phyloP scores from a whole-genome alignment of 1,140 invertebrate species.

The Eriosoma lanigerum region DNA sequence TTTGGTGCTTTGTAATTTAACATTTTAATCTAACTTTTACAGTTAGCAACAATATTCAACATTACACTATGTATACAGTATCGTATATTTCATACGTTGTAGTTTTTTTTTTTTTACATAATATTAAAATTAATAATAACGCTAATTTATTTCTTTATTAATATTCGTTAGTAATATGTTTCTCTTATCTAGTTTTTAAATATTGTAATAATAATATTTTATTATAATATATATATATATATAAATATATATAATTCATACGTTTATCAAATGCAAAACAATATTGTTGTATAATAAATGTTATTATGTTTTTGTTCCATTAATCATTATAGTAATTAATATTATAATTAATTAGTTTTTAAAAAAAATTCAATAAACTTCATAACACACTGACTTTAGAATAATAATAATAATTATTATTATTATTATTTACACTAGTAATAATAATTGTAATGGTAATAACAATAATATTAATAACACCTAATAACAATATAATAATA shows the following conservation, averaged over 20 bases:
- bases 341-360: no score
- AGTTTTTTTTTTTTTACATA: slow-evolving; percentile 10
- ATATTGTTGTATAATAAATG: slow-evolving; percentile 20
- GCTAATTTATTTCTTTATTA: neutral
- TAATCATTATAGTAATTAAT: neutral
- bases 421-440: neutral
- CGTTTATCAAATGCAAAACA: slow-evolving; percentile 26
- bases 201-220: slow-evolving; percentile 26
- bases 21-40: neutral
- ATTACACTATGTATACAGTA: neutral
- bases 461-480: neutral
- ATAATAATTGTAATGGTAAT: neutral
- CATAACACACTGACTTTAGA: neutral
- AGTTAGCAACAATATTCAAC: slow-evolving; percentile 9
- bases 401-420: neutral
- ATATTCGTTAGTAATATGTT: neutral
- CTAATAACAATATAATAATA: slow-evolving; percentile 5
- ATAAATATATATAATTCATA: neutral
- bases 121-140: neutral
- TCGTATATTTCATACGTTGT: neutral
- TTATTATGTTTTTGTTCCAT: slow-evolving; percentile 33
- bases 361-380: neutral
- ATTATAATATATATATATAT: slow-evolving; percentile 26
- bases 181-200: slow-evolving; percentile 34
- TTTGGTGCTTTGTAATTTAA: slow-evolving; percentile 6